Conservation (phyloP, 2,888 invertebrate species). For the Coremacera marginata region DNA sequence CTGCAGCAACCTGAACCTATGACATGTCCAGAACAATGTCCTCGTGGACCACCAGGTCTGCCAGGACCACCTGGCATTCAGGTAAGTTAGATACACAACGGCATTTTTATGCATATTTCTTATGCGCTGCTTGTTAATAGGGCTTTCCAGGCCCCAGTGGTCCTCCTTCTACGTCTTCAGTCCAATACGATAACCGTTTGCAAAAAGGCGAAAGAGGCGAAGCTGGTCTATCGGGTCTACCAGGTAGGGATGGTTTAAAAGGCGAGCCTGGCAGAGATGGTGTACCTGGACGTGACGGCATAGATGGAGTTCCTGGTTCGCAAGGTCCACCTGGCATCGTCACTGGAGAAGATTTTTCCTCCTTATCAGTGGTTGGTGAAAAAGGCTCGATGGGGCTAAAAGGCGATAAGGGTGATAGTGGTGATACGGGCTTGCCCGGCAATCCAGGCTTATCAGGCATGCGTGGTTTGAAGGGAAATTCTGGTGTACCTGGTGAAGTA, state of each 20-base stretch:
- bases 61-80: conserved; percentile 68
- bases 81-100: conserved; percentile 8
- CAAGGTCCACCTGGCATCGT: conserved; percentile 52
- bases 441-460: conserved; percentile 70
- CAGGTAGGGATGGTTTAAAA: conserved; percentile 75
- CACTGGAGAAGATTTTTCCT: conserved; percentile 53
- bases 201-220: conserved; percentile 54
- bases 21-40: conserved; percentile 69
- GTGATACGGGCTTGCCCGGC: conserved; percentile 54
- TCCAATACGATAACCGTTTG: conserved; percentile 33
- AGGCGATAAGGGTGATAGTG: conserved; percentile 47
- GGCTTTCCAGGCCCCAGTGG: conserved; percentile 69
- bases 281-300: conserved; percentile 74
- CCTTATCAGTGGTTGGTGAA: conserved; percentile 72
- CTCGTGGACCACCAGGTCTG: conserved; percentile 74
- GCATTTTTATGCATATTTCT: conserved; percentile 55
- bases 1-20: conserved; percentile 38
- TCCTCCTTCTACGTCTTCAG: conserved; percentile 55
- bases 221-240: conserved; percentile 68
- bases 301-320: conserved; percentile 70
- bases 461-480: conserved; percentile 74
- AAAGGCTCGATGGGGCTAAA: conserved; percentile 66
- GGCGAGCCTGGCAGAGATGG: conserved; percentile 49
- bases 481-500: conserved; percentile 71
- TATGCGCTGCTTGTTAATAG: conserved; percentile 29